A percentile compares a stretch with the other conserved stretches of the same genome.
Conservation (phyloP, 2,888 invertebrate species). For the Diadegma fenestrale region DNA sequence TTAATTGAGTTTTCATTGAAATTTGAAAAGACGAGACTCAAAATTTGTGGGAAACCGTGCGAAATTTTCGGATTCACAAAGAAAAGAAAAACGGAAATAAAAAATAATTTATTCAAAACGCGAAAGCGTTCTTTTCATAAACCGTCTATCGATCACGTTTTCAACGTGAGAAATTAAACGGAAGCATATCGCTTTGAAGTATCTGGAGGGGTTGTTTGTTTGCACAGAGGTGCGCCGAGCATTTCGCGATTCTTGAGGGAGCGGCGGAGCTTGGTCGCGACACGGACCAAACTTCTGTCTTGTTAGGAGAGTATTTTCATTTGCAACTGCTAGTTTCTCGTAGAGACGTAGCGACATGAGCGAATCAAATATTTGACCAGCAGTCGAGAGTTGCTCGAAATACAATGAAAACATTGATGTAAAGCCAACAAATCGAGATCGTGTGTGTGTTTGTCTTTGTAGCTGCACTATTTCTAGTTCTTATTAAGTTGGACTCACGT, state of each 20-base stretch:
- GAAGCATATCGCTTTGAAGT: constrained; percentile 23
- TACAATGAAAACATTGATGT: constrained; percentile 15
- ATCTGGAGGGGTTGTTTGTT: constrained; percentile 56
- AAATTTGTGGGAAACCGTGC: no score
- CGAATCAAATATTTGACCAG: constrained; percentile 56
- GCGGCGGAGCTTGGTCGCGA: constrained; percentile 46
- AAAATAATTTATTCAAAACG: not conserved
- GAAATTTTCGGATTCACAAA: not conserved
- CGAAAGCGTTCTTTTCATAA: not conserved
- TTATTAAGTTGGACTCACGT: not conserved
- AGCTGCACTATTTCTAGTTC: constrained; percentile 7
- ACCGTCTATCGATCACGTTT: not conserved
- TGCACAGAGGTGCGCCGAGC: constrained; percentile 60
- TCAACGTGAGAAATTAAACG: constrained; percentile 5
- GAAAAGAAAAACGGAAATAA: not conserved
- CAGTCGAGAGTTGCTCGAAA: not conserved
- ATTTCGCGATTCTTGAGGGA: constrained; percentile 60
- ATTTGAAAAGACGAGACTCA: not conserved
- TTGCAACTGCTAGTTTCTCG: constrained; percentile 21
- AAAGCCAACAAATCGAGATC: not conserved
- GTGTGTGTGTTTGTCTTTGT: constrained; percentile 7
- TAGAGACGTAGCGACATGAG: not conserved
- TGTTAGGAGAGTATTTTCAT: constrained; percentile 31
- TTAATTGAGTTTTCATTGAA: not conserved
- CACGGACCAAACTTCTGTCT: constrained; percentile 37